These are phyloP conservation scores for Amphibalanus amphitrite DNA, from an alignment of 1,140 invertebrate genomes.

Conservation along the genomic window DNA sequence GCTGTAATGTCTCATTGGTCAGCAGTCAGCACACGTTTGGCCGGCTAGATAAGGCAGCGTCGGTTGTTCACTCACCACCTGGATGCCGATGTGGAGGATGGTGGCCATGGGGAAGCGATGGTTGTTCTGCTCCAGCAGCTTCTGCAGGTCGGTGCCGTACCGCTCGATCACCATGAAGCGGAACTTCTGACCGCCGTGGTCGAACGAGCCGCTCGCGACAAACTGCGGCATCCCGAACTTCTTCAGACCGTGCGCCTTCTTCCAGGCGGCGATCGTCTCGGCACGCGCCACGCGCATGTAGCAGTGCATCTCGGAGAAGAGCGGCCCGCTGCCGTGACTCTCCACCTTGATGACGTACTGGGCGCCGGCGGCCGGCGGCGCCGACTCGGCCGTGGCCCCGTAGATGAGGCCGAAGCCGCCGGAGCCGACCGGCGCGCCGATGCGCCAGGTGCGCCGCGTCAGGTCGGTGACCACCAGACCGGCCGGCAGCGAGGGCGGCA, in stretches of 20 bases:
- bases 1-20: too few relatives aligned
- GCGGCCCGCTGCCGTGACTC: slow-evolving; percentile 74
- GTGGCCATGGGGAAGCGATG: slow-evolving; percentile 52
- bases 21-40: too few relatives aligned
- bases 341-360: slow-evolving; percentile 88
- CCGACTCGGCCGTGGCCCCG: slow-evolving; percentile 36
- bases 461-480: too few relatives aligned
- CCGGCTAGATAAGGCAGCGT: too few relatives aligned
- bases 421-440: slow-evolving; percentile 23
- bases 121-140: slow-evolving; percentile 49
- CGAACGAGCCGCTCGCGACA: slow-evolving; percentile 63
- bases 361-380: slow-evolving; percentile 38
- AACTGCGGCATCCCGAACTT: slow-evolving; percentile 72
- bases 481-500: too few relatives aligned
- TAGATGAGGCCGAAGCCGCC: slow-evolving; percentile 91
- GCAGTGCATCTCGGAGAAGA: slow-evolving; percentile 91
- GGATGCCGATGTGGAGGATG: slow-evolving; percentile 55
- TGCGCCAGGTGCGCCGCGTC: too few relatives aligned
- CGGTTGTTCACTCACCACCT: slow-evolving; percentile 75
- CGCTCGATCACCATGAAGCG: slow-evolving; percentile 80
- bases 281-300: slow-evolving; percentile 63
- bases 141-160: slow-evolving; percentile 73
- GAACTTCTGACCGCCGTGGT: slow-evolving; percentile 47
- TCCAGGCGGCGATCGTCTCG: slow-evolving; percentile 57
- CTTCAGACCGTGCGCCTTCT: slow-evolving; percentile 40